Evolutionary conservation across 1,140 invertebrate genomes (phyloP), one percentile per base, ranked within the genome.

Genomic region (Tetraneura akinire): DNA sequence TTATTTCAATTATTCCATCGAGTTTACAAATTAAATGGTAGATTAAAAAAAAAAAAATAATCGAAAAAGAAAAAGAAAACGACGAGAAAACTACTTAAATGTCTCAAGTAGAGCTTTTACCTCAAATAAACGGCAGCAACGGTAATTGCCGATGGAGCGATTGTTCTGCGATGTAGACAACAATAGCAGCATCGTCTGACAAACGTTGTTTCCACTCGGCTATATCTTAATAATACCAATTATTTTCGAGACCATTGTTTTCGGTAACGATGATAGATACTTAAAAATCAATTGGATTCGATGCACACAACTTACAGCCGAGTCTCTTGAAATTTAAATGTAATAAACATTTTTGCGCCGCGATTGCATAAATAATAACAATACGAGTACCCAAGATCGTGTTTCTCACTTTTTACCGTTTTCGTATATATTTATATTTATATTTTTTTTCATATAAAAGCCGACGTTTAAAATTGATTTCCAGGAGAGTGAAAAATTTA

Each of bases 1-100:
- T 68, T 9, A 68, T 68, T 68, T 68, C 42, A 68, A 47, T 68
- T 68, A 68, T 68, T 26, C 23, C 45, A 68, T 68, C 42, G 42
- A 68, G 42, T 26, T 47, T 68, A 45, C 6, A 47, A 47, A 23
- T 23, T 23, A 66, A 68, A 68, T 21, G 42, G 21, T 26, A 6
- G 13, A 47, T 68, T 68, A 68, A 47, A 47, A 68, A 47, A 37
- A 13, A 23, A 10, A 47, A 47, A 4, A 13, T 8, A 47, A 13
- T 8, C 1, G 1, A 14, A 47, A 37, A 37, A 37, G 8, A 4
- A 37, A 37, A 37, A 37, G 3, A 37, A 37, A 8, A 37, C 3
- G 8, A 8, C 3, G 8, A 37, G 32, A 8, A 37, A 37, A 37
- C 3, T 37, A 47, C 13, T 45, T 68, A 47, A 68, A 68, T 26